Percentiles rank a stretch among this genome's conserved stretches.
These are phyloP conservation scores for Troides aeacus DNA, from an alignment of 2,888 invertebrate genomes.

Conservation along the genomic window DNA sequence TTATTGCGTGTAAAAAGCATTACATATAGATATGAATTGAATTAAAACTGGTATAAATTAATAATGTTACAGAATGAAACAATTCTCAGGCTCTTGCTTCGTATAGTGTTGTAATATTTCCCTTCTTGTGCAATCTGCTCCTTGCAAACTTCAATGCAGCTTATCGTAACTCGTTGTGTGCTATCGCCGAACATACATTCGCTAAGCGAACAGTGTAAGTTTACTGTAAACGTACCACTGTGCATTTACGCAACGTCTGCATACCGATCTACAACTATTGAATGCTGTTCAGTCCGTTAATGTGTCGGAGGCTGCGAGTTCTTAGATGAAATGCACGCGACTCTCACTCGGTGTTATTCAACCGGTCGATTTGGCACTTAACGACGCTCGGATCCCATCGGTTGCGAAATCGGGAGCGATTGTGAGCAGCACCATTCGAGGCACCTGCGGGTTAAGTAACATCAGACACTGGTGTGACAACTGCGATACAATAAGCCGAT, in stretches of 20 bases:
- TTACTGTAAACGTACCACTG: slow-evolving; percentile 13
- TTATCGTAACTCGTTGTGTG: slow-evolving; percentile 11
- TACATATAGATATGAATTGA: too few relatives aligned
- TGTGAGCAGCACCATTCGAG: slow-evolving; percentile 32
- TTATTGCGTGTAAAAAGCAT: too few relatives aligned
- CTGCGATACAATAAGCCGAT: slow-evolving; percentile 21
- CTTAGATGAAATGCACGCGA: slow-evolving; percentile 33
- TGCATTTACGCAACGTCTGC: slow-evolving; percentile 18
- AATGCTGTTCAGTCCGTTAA: slow-evolving; percentile 21
- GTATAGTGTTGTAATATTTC: slow-evolving; percentile 16
- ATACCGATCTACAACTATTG: slow-evolving; percentile 15
- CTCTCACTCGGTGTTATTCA: slow-evolving; percentile 38
- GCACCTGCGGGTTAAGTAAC: slow-evolving; percentile 35
- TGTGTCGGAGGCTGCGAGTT: slow-evolving; percentile 30
- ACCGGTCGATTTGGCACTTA: slow-evolving; percentile 38
- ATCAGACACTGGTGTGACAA: slow-evolving; percentile 31
- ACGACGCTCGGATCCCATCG: slow-evolving; percentile 39
- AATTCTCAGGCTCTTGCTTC: slow-evolving; percentile 11
- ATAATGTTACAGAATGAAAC: not conserved
- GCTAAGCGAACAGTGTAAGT: slow-evolving; percentile 3
- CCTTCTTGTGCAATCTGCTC: slow-evolving; percentile 12
- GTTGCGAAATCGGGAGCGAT: slow-evolving; percentile 37
- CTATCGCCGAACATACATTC: slow-evolving; percentile 11
- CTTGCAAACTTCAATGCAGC: slow-evolving; percentile 3
- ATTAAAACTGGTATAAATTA: too few relatives aligned